These are phyloP conservation scores for Diachrysia chrysitis DNA, from an alignment of 2,888 invertebrate genomes.

Conservation along the genomic window DNA sequence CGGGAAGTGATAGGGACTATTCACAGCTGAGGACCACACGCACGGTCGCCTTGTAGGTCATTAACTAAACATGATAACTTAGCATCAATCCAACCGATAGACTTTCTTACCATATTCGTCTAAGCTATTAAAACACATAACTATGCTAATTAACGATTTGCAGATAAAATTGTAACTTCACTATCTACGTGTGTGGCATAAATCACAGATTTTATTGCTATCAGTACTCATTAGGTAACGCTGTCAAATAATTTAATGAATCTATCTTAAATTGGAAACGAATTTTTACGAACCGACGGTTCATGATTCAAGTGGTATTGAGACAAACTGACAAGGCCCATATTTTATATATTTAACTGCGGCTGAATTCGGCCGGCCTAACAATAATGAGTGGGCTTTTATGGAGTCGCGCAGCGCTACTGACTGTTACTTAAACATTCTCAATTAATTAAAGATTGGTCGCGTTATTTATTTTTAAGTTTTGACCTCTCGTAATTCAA, in stretches of 20 bases:
- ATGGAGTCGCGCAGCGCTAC: constrained; percentile 71
- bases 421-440: constrained; percentile 66
- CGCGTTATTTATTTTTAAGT: constrained; percentile 39
- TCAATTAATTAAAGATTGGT: constrained; percentile 65
- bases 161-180: not conserved
- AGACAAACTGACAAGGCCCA: constrained; percentile 71
- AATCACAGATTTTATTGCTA: constrained; percentile 32
- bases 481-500: constrained; percentile 33
- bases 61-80: constrained; percentile 9
- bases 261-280: constrained; percentile 48
- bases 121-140: constrained; percentile 11
- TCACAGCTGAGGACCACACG: constrained; percentile 23
- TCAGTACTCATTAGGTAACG: constrained; percentile 27
- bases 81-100: constrained; percentile 10
- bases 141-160: not conserved
- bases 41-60: constrained; percentile 2
- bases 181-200: constrained; percentile 25
- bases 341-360: constrained; percentile 78
- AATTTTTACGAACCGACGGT: constrained; percentile 47
- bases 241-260: constrained; percentile 34
- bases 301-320: constrained; percentile 48
- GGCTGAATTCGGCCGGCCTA: constrained; percentile 62
- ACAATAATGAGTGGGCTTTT: constrained; percentile 76
- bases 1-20: not conserved
- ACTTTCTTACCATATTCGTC: not conserved